Evolutionary conservation across 1,140 invertebrate species (phyloP).

Genomic region (Kradibia gibbosae): DNA sequence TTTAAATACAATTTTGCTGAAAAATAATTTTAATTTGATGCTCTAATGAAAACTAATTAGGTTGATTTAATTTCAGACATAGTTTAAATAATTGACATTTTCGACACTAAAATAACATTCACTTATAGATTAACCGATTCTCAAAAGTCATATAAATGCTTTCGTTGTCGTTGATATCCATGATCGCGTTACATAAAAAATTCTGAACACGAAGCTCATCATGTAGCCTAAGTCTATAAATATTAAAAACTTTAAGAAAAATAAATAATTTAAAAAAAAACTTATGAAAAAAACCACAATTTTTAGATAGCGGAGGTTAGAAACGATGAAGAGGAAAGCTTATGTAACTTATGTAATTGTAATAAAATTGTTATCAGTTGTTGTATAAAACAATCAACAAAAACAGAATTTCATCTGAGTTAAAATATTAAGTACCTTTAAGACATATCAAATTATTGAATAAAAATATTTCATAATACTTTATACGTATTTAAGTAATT

Average conservation of each 20-base stretch:
- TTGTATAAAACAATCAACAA: slow-evolving; percentile 45
- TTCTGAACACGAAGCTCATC: slow-evolving; percentile 40
- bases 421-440: slow-evolving; percentile 25
- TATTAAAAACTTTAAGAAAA: background rate
- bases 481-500: background rate
- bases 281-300: background rate
- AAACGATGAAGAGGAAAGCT: background rate
- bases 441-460: slow-evolving; percentile 25
- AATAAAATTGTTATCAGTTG: slow-evolving; percentile 43
- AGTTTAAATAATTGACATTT: too few relatives aligned
- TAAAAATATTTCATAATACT: slow-evolving; percentile 19
- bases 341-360: slow-evolving; percentile 21
- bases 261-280: background rate
- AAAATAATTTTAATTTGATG: too few relatives aligned
- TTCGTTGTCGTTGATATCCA: background rate
- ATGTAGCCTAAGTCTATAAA: background rate
- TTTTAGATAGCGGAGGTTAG: background rate
- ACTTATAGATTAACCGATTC: too few relatives aligned
- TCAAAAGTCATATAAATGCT: slow-evolving; percentile 36
- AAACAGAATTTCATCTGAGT: background rate
- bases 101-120: too few relatives aligned
- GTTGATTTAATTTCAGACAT: too few relatives aligned
- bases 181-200: slow-evolving; percentile 48
- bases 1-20: too few relatives aligned
- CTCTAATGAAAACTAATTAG: too few relatives aligned